A percentile compares a stretch with the other conserved stretches of the same genome.
Conservation (phyloP, 2,113 vertebrate genomes). For the Cromileptes altivelis region DNA sequence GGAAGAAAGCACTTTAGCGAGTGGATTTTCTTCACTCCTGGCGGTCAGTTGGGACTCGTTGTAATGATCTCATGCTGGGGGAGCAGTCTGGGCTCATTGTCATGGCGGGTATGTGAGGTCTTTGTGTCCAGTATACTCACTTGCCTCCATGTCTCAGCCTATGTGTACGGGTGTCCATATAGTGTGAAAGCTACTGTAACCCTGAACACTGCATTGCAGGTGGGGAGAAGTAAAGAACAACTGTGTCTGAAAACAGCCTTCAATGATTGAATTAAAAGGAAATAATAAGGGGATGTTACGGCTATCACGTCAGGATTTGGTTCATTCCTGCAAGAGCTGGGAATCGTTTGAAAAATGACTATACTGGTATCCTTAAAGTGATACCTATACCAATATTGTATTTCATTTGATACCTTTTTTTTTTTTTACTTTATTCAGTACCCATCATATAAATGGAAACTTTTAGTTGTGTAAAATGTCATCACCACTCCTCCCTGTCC, state of each 20-base stretch:
- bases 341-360: no score
- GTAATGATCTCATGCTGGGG: slow-evolving; percentile 66
- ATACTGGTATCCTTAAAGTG: no score
- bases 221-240: slow-evolving; percentile 52
- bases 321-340: background rate
- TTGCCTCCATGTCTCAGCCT: slow-evolving; percentile 24
- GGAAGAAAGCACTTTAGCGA: slow-evolving; percentile 35
- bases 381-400: no score
- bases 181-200: slow-evolving; percentile 1
- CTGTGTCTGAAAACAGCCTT: slow-evolving; percentile 56
- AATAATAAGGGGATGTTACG: background rate
- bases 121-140: slow-evolving; percentile 47
- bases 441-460: no score
- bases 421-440: no score
- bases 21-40: slow-evolving; percentile 53
- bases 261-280: slow-evolving; percentile 1
- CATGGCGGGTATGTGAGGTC: slow-evolving; percentile 47
- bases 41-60: slow-evolving; percentile 62
- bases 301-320: background rate
- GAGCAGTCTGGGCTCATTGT: slow-evolving; percentile 68
- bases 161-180: background rate
- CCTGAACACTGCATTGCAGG: slow-evolving; percentile 41
- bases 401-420: no score
- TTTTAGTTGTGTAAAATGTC: no score
- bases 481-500: no score